Evolutionary conservation across 2,888 invertebrate genomes (phyloP), one percentile per base, ranked within the genome.

Genomic region (Parnassius smintheus): DNA sequence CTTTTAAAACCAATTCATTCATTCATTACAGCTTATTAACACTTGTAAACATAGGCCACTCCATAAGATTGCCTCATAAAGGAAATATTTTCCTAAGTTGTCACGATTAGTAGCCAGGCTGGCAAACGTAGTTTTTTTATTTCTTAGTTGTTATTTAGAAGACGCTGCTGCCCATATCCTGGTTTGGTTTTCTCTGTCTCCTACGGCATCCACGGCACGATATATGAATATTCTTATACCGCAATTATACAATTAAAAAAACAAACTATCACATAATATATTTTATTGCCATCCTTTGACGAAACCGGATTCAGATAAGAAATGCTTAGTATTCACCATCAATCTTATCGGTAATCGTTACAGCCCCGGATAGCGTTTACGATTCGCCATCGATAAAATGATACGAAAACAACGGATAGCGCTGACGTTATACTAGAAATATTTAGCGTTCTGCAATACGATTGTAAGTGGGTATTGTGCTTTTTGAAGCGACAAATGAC

Each of bases 361-460:
- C 56, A 62, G 53, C 18, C 42, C 41, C n/a, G 54, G 60, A 10
- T 12, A 41, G 53, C 53, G 52, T 56, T 61, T 62, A 53, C 57
- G 53, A 61, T 61, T 61, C 46, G 45, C 46, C 10, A 56, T 45
- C 61, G 63, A 61, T 66, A 72, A 73, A 72, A 75, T 71, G 67
- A 70, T 66, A 68, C 67, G 63, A 70, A 70, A 67, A 62, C 71
- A 70, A 74, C 73, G 72, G 7, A 35, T 67, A 63, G 70, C 70
- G 67, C 60, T 71, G 70, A 74, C 73, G 72, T 73, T 74, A 75
- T 68, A 63, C 18, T 44, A 11, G 7, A 56, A 51, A 52, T 7
- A 22, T 41, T 48, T 58, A 57, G 48, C 48, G 41, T 62, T 44
- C 35, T 12, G 45, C 22, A 41, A 53, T 12, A 46, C 11, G 44